Evolutionary conservation across 2,797 vertebrate species (phyloP), one percentile per base, ranked within the genome.

Genomic region (Gouania willdenowi): DNA sequence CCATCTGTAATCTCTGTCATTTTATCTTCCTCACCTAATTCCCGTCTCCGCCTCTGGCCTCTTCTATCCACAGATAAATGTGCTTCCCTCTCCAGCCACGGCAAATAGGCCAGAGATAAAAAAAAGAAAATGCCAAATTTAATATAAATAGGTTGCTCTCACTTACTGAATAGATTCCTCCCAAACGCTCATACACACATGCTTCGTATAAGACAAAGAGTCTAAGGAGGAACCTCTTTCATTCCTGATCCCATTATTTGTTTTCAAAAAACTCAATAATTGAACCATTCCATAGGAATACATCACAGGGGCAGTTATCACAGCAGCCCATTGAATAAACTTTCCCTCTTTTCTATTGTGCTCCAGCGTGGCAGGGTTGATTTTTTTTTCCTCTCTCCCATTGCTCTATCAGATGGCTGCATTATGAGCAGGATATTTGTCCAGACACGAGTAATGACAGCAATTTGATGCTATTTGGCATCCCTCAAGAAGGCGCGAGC

Each of bases 241-340:
- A 26, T 71, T 81, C 70, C 69, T 3, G 55, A 41, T 64, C 57
- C 71, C 61, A 82, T 84, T 84, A 81, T 82, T 64, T 77, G 62
- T 77, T 81, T 79, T 71, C 64, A 78, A 72, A 73, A n/a, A 83
- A 83, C 74, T 81, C 77, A 83, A 82, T 86, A 83, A 86, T 78
- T 81, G 78, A 81, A 83, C 58, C 68, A 49, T 75, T 81, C 72
- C 50, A 49, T 66, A 65, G 49, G 73, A 71, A 76, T 83, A 77
- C 66, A 82, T 83, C 75, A 79, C 76, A 69, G 14, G 7, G 47
- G 50, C 34, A 32, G n/a, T 56, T 37, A 69, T 68, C 66, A 76
- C 48, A 71, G 48, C 70, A 51, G 44, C 56, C 23, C 52, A 67
- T 56, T 78, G 66, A 83, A 77, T 74, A 65, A 75, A 77, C 63